A percentile compares a stretch with the other conserved stretches of the same genome.
Evolutionary conservation across 1,140 invertebrate species (phyloP).

Genomic region (Platyura marginata): DNA sequence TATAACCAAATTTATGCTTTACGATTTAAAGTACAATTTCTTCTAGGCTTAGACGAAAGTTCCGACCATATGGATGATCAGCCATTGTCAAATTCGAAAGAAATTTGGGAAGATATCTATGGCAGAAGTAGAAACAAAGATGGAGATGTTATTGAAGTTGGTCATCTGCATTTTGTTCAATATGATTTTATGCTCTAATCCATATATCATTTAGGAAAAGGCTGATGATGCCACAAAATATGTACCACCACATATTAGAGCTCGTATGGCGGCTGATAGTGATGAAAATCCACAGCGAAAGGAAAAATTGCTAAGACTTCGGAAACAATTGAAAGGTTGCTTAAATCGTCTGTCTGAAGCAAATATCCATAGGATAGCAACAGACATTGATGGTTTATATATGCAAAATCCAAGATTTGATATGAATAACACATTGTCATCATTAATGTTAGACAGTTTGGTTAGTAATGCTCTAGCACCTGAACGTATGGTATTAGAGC

Average conservation of each 20-base stretch:
- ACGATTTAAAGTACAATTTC: too few relatives aligned
- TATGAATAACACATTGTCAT: conserved; percentile 59
- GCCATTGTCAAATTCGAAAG: too few relatives aligned
- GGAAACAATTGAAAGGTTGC: conserved; percentile 67
- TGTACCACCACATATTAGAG: conserved; percentile 61
- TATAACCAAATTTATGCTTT: too few relatives aligned
- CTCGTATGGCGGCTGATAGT: conserved; percentile 21
- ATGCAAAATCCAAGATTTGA: conserved; percentile 57
- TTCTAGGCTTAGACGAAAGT: too few relatives aligned
- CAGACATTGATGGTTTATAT: conserved; percentile 53
- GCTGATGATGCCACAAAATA: conserved; percentile 43
- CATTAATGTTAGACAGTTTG: conserved; percentile 48
- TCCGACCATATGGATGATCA: conserved; percentile 9
- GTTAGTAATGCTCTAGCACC: conserved; percentile 42
- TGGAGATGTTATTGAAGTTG: conserved; percentile 54
- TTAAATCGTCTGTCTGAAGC: conserved; percentile 75
- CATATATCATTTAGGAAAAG: too few relatives aligned
- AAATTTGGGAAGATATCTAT: conserved; percentile 83
- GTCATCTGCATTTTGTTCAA: too few relatives aligned
- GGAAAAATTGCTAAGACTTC: conserved; percentile 41
- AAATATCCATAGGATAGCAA: conserved; percentile 68
- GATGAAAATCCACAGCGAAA: conserved; percentile 30
- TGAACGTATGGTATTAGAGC: conserved; percentile 65
- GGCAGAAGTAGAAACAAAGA: conserved; percentile 62
- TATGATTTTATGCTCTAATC: too few relatives aligned